phyloP scores from a whole-genome alignment of 2,797 vertebrate species.

The Sebastes dallii region DNA sequence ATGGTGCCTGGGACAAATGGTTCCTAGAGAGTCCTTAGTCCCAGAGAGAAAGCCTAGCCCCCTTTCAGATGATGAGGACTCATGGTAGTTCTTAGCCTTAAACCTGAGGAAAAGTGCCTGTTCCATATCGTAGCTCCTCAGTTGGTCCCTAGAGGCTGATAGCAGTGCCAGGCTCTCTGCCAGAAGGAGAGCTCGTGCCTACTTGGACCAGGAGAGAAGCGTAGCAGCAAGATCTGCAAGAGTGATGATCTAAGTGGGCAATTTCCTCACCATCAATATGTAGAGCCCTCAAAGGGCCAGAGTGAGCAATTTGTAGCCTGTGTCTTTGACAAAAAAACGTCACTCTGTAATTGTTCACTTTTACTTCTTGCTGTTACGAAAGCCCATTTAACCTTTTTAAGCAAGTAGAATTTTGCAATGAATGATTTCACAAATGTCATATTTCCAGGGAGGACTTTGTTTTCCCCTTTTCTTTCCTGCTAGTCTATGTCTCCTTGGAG shows the following conservation, averaged over 20 bases:
- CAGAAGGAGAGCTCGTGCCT: constrained; percentile 31
- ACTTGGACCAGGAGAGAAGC: constrained; percentile 35
- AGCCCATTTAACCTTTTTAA: constrained; percentile 29
- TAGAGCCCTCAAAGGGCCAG: constrained; percentile 60
- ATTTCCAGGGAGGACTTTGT: constrained; percentile 16
- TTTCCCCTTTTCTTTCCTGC: constrained; percentile 28
- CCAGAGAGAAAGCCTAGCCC: constrained; percentile 6
- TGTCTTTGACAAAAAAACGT: constrained; percentile 35
- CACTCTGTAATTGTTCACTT: constrained; percentile 45
- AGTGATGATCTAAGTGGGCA: constrained; percentile 43
- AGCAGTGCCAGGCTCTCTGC: constrained; percentile 13
- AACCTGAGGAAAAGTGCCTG: constrained; percentile 21
- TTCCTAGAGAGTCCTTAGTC: constrained; percentile 46
- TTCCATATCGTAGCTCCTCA: constrained; percentile 26
- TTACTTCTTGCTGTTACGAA: neutral
- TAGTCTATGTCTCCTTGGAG: constrained; percentile 62
- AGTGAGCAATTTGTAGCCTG: constrained; percentile 44
- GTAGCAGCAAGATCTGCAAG: constrained; percentile 25
- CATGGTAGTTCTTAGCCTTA: constrained; percentile 27
- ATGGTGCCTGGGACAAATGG: constrained; percentile 6
- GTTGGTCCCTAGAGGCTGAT: constrained; percentile 19
- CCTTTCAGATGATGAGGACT: constrained; percentile 21
- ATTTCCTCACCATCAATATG: constrained; percentile 58
- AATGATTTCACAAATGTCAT: constrained; percentile 31
- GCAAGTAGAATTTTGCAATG: constrained; percentile 10